Evolutionary conservation across 2,113 vertebrate genomes (phyloP), one percentile per base, ranked within the genome.

Genomic region (Rhynchopsitta pachyrhyncha): DNA sequence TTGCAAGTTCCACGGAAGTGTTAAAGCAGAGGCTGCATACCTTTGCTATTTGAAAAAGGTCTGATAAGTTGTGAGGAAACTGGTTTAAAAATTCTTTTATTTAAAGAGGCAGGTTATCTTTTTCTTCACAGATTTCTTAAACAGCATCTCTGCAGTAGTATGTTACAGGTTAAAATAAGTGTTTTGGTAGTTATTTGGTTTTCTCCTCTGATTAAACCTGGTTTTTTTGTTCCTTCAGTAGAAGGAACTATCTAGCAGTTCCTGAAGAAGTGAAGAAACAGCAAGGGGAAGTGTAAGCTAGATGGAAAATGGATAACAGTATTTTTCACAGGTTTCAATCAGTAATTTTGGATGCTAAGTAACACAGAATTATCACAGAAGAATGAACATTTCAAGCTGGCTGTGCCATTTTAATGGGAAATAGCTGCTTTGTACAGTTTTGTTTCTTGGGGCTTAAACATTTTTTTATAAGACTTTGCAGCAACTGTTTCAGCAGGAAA

Each of bases 41-140:
- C n/a, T 92, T 82, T 87, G 49, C 35, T 94, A 23, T 79, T 95
- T 92, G 88, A 79, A 87, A 93, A 95, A 89, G 27, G 47, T 57
- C 67, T 0, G 31, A 67, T 84, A 89, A 92, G 69, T 95, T 90
- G 59, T 3, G 22, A 83, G 68, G 76, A 93, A 95, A 78, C 37
- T 14, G 64, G 75, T 95, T 85, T 69, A 55, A 94, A 95, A 81
- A 28, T 69, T 47, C 29, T 91, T 91, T 24, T 80, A 47, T 95
- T 95, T 85, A 37, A 90, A 92, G 95, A 68, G 50, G 9, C 42
- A 71, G 24, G 13, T 64, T 84, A 69, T 70, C 33, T 96, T 88
- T 90, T 74, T 28, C 37, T 35, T 42, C 69, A 28, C 14, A 71
- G 50, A 17, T 79, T 92, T 92, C 70, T 76, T 69, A 39, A 88